Base-by-base conservation (phyloP, 2,888 invertebrate species). In the Nomada lathburiana region DNA sequence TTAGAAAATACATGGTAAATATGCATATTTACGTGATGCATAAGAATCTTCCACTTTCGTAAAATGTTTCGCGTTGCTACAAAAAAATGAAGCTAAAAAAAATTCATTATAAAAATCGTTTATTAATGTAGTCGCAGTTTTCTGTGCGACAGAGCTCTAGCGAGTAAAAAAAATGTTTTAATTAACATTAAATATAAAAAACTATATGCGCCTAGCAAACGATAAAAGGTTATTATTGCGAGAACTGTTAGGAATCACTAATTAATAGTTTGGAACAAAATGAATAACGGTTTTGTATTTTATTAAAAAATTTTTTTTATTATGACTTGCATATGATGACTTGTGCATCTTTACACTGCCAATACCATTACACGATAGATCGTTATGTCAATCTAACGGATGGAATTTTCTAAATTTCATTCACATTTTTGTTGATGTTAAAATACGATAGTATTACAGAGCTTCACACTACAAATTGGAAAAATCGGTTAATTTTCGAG, bases 261-360 rank as follows among this genome's bases (percentile, higher is more conserved):
- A 62, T 7, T 44, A 20, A 47, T 44, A 69, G 62, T 52, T 60
- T 60, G 68, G 78, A 73, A 36, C 10, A 60, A 53, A 82, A 76
- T 82, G 20, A 86, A 80, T 57, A 29, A 87, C 82, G 79, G 26
- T 75, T 59, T 26, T 63, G 42, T 26, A 53, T 81, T 89, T 91
- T 89, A 87, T 91, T 90, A 89, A 90, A 91, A 91, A 91, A 89
- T 90, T 79, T 65, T 87, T 88, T 89, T 91, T 90, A 91, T 91
- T 91, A 88, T 86, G 86, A 88, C 80, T 89, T 80, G 80, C 77
- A 85, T 85, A 84, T 80, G 78, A 88, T 83, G 88, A 85, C 75
- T 86, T 90, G 90, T 91, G 90, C 86, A 90, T 84, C 78, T 88
- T 90, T 89, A 90, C 89, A 90, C 79, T 88, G 82, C 85, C 85